Base-by-base conservation (phyloP, 2,113 vertebrate genomes). In the Cariama cristata region DNA sequence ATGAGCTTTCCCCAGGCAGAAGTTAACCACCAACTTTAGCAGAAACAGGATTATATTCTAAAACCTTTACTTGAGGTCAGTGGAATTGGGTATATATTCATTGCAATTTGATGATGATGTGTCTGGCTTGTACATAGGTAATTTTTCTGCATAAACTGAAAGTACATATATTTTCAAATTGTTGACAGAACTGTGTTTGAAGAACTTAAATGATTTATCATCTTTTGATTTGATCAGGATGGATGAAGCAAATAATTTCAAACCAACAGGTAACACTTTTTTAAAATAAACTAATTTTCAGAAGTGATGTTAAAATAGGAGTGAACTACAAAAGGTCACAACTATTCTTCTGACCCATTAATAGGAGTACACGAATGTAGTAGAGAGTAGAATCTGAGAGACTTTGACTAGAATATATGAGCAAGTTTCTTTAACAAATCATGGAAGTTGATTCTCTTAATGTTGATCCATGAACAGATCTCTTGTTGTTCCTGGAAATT, bases 241-340 rank as follows among this genome's bases (percentile, higher is more conserved):
- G 99, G 99, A 99, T 97, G 99, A 99, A 95, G 98, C 98, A 74
- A 97, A 99, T 95, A 99, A 99, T 98, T 99, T 99, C 97, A 99
- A 99, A 93, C 98, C 99, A 92, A 99, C 99, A 98, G 99, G 99
- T 99, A 98, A 97, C 52, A 55, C 45, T 83, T 87, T 20, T 66
- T 63, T 5, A 6, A 69, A 92, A 87, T 71, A 73, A 69, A 35
- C 7, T 62, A 5, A n/a, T 76, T 93, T 94, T 86, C 49, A 79
- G 50, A 83, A 87, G 49, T 40, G 47, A 33, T 49, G 30, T 64
- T 85, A 68, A 91, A 38, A 18, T 60, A 45, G 19, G 38, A 63
- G 35, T 60, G 45, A 89, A 71, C 72, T 84, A 8, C 8, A 35
- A 60, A 91, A 33, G 19, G 8, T 67, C 35, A 35, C 40, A 80